Conservation (phyloP, 2,113 vertebrate genomes). For the Pelodiscus sinensis region DNA sequence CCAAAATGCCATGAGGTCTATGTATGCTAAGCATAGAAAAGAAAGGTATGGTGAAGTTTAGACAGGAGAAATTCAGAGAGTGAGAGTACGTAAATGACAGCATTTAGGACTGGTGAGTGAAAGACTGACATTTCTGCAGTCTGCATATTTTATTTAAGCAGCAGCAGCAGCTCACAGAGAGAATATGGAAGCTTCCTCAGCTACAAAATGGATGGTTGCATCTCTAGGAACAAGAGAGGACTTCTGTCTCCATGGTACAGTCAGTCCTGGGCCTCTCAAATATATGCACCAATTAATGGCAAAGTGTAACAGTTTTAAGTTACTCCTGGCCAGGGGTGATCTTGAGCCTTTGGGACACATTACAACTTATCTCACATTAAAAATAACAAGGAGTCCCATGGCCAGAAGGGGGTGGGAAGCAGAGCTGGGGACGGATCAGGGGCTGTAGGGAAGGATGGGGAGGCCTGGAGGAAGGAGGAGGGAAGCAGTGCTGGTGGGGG, state of each 20-base stretch:
- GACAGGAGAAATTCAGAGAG: not conserved
- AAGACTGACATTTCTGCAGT: not conserved
- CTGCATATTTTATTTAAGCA: not conserved
- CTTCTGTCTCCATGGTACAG: not conserved
- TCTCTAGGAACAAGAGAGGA: not conserved
- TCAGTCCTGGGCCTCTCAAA: not conserved
- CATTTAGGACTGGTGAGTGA: not conserved
- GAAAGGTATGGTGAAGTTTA: not conserved
- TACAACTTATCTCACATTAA: not conserved
- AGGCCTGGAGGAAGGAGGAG: too few relatives aligned
- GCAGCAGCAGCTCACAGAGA: not conserved
- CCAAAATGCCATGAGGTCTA: not conserved
- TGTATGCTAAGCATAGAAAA: not conserved
- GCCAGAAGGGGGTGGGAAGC: too few relatives aligned
- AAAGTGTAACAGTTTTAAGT: not conserved
- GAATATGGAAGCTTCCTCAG: not conserved
- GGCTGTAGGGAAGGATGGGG: too few relatives aligned
- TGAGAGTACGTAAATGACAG: not conserved
- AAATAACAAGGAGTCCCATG: too few relatives aligned
- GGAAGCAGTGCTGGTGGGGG: too few relatives aligned
- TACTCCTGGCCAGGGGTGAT: accelerated
- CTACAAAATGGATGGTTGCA: not conserved
- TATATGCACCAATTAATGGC: not conserved
- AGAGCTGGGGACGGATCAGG: too few relatives aligned
- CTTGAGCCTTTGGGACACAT: not conserved